These are phyloP conservation scores for Macrotis lagotis DNA, from an alignment of 2,113 vertebrate genomes.

Conservation along the genomic window DNA sequence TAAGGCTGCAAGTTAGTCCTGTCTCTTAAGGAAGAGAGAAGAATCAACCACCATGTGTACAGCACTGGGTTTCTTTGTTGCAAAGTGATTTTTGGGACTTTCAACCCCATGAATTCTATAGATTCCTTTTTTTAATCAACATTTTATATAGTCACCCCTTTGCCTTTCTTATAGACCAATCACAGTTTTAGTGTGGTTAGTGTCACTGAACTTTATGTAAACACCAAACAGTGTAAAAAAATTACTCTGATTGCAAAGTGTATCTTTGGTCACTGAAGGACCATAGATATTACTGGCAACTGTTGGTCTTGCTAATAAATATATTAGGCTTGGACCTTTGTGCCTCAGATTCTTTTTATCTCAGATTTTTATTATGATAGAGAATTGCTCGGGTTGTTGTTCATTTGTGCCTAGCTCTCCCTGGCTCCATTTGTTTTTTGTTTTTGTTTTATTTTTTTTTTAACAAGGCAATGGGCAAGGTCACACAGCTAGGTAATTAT, in stretches of 20 bases:
- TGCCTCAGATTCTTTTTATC: neutral
- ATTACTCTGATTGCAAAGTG: neutral
- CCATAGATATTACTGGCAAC: neutral
- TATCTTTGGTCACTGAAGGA: neutral
- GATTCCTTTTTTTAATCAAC: too few relatives aligned
- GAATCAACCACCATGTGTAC: neutral
- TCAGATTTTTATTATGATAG: neutral
- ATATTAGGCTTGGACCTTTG: neutral
- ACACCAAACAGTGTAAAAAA: too few relatives aligned
- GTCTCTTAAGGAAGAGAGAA: neutral
- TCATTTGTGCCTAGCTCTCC: neutral
- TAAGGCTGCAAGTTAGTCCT: neutral
- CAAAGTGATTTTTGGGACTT: neutral
- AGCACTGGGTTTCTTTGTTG: neutral
- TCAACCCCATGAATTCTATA: too few relatives aligned
- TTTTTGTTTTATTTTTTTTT: too few relatives aligned
- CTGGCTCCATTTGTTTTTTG: neutral
- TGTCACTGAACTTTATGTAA: neutral
- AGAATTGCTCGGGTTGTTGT: neutral
- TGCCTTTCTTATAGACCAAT: neutral
- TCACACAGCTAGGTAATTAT: neutral
- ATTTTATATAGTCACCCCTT: neutral
- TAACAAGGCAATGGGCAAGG: too few relatives aligned
- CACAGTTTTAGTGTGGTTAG: neutral
- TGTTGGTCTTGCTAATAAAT: neutral